These are phyloP conservation scores for Athalia circularis DNA, from an alignment of 2,888 invertebrate genomes.

Conservation along the genomic window DNA sequence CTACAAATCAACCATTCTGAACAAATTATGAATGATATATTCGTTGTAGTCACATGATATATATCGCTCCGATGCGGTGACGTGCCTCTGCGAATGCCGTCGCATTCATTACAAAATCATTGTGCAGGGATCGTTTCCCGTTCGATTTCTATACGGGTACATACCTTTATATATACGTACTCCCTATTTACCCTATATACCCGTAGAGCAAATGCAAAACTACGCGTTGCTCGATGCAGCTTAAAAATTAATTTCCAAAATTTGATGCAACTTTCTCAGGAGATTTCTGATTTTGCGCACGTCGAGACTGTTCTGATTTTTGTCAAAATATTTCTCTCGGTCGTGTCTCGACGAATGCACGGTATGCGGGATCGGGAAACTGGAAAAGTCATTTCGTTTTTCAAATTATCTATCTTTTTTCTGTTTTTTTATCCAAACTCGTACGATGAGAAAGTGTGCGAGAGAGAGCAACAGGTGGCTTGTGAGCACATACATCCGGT, in stretches of 20 bases:
- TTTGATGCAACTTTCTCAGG: too few relatives aligned
- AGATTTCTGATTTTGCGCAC: too few relatives aligned
- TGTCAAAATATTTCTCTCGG: too few relatives aligned
- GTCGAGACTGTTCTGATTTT: too few relatives aligned
- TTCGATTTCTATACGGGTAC: too few relatives aligned
- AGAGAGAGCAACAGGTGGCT: constrained; percentile 71
- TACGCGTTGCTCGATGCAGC: too few relatives aligned
- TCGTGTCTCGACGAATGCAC: background rate
- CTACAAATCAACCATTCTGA: constrained; percentile 73
- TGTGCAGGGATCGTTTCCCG: background rate
- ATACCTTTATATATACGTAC: too few relatives aligned
- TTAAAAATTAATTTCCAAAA: too few relatives aligned
- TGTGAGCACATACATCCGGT: constrained; percentile 73
- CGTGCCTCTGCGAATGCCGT: constrained; percentile 23
- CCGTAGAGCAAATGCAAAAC: too few relatives aligned
- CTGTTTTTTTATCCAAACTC: constrained; percentile 18
- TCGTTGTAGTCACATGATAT: constrained; percentile 48
- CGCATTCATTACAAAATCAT: constrained; percentile 43
- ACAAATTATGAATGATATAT: constrained; percentile 74
- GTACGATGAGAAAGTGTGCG: constrained; percentile 42
- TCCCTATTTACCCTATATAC: too few relatives aligned
- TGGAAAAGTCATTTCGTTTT: constrained; percentile 17
- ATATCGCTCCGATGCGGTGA: constrained; percentile 35
- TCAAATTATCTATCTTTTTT: constrained; percentile 30
- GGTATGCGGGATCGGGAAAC: background rate